Evolutionary conservation across 2,888 invertebrate species (phyloP).

Genomic region (Germaria angustata): DNA sequence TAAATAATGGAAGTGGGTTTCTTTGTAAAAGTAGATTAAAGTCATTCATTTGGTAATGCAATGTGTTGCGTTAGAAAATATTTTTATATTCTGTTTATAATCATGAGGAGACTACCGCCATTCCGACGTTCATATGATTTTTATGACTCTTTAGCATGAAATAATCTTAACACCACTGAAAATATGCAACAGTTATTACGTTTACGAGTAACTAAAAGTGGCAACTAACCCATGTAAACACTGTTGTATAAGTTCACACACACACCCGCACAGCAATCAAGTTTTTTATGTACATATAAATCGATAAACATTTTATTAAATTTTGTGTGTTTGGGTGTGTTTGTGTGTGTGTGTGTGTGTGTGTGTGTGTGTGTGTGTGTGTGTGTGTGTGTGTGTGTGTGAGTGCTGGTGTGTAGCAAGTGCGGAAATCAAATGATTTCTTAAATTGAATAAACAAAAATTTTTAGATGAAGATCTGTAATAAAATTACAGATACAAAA

Average conservation of each 20-base stretch:
- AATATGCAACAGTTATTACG: conserved; percentile 10
- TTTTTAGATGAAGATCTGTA: not conserved
- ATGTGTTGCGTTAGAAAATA: too few species aligned
- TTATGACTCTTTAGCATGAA: not conserved
- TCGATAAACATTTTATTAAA: not conserved
- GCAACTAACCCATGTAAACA: not conserved
- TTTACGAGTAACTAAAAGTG: not conserved
- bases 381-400: not conserved
- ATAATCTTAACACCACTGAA: not conserved
- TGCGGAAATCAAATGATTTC: not conserved
- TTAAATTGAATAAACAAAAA: not conserved
- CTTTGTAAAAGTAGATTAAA: too few species aligned
- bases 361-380: not conserved
- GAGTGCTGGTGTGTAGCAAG: too few species aligned
- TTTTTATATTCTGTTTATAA: too few species aligned
- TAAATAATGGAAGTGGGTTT: too few species aligned
- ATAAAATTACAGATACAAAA: not conserved
- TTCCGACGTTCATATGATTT: too few species aligned
- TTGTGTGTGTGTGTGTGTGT: not conserved
- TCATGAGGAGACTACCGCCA: too few species aligned
- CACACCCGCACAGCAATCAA: not conserved
- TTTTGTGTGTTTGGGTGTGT: not conserved
- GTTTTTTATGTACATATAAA: not conserved
- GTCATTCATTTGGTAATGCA: too few species aligned
- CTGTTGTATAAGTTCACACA: not conserved